Base-by-base conservation (phyloP, 2,888 invertebrate genomes). In the Colostygia pectinataria region DNA sequence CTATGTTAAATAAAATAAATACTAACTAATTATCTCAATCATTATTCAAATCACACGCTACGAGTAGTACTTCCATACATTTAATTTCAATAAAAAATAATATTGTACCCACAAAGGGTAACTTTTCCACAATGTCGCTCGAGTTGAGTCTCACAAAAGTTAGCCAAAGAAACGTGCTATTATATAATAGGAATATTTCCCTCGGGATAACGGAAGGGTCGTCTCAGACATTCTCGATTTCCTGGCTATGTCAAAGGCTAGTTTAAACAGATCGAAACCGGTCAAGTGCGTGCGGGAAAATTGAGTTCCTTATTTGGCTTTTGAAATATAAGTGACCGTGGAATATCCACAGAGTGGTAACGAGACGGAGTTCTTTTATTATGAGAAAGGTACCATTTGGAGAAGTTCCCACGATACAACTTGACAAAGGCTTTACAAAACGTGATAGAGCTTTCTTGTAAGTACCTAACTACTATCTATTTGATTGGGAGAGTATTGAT, bases 211-310 rank as follows among this genome's bases (percentile, higher is more conserved):
- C 20, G 40, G 13, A 37, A 27, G 45, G 36, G 18, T 27, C 32
- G 27, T 23, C 32, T 15, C 28, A 27, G 31, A 28, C 38, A 15
- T 12, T 12, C 24, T 34, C 32, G 14, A 27, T 45, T 44, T 39
- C 44, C 40, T 44, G 34, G 37, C 38, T 46, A n/a, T 42, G 38
- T 47, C 46, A 52, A 52, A 52, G 24, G 18, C 45, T 33, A 29
- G 42, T 34, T 20, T 20, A 39, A 37, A 42, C 33, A 42, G 18
- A 31, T 23, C 15, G 34, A 34, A 45, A 38, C 52, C 46, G 38
- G 38, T 46, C 46, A 51, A 45, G 25, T 36, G 36, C 44, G 28
- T 29, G 10, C 14, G 15, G 32, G 46, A 34, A 46, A 47, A 46
- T 42, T 33, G 32, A 46, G 14, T 38, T 18, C 46, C 38, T 29